Evolutionary conservation across 2,888 invertebrate species (phyloP).

Genomic region (Pharmacophagus antenor): DNA sequence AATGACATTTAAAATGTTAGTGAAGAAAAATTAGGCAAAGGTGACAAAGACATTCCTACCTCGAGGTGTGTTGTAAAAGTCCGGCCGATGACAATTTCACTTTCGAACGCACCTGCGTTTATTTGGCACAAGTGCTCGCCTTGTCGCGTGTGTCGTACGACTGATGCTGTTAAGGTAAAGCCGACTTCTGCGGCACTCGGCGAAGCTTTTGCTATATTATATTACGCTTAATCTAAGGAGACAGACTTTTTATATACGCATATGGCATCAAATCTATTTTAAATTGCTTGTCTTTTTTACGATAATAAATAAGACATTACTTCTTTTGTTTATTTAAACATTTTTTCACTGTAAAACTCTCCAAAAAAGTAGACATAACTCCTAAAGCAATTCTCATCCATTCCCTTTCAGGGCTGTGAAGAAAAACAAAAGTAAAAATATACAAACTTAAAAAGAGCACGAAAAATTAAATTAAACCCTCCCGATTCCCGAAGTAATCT

Average conservation of each 20-base stretch:
- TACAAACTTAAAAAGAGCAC: no score
- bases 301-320: not conserved
- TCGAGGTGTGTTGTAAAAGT: constrained; percentile 13
- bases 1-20: not conserved
- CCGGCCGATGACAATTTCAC: constrained; percentile 24
- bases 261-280: not conserved
- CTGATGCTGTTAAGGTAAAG: constrained; percentile 5
- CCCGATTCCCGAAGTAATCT: no score
- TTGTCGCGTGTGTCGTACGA: constrained; percentile 2
- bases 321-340: no score
- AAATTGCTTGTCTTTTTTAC: not conserved
- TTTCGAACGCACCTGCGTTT: constrained; percentile 23
- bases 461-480: no score
- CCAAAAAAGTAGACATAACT: no score
- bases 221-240: constrained; percentile 2
- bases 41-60: constrained; percentile 17
- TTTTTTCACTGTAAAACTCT: not conserved
- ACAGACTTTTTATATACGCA: not conserved
- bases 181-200: not conserved
- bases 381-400: no score
- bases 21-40: constrained; percentile 5
- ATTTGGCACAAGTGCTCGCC: constrained; percentile 9
- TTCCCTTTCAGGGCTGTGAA: no score
- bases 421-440: no score
- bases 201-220: not conserved